A percentile compares a stretch with the other conserved stretches of the same genome.
These are phyloP conservation scores for Anabas testudineus DNA, from an alignment of 2,797 vertebrate genomes.

Conservation along the genomic window DNA sequence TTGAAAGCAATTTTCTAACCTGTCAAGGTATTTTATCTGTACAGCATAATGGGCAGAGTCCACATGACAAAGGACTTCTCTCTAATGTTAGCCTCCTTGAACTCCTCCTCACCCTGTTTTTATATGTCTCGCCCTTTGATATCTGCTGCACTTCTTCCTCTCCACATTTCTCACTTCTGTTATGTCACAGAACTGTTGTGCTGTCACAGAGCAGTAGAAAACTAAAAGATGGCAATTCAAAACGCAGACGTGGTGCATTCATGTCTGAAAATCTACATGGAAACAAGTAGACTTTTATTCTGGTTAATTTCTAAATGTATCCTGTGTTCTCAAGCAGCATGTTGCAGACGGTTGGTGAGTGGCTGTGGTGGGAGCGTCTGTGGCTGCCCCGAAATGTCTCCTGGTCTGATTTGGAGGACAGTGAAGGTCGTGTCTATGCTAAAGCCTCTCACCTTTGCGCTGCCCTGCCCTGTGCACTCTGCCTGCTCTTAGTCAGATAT, in stretches of 20 bases:
- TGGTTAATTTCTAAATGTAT: background rate
- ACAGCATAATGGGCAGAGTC: constrained; percentile 61
- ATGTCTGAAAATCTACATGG: background rate
- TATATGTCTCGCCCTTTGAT: constrained; percentile 72
- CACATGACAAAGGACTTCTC: constrained; percentile 52
- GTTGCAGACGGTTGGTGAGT: constrained; percentile 85
- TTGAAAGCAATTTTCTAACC: background rate
- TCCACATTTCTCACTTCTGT: background rate
- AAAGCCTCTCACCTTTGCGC: constrained; percentile 89
- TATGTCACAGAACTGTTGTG: background rate
- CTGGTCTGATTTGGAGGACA: constrained; percentile 91
- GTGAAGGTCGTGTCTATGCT: constrained; percentile 85
- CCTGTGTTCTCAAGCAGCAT: constrained; percentile 78
- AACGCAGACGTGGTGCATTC: background rate
- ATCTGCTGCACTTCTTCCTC: constrained; percentile 23
- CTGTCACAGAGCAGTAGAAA: background rate
- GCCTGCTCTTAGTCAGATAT: constrained; percentile 86
- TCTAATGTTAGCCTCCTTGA: constrained; percentile 50
- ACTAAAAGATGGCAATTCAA: background rate
- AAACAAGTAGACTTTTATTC: background rate
- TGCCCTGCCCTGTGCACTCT: constrained; percentile 86
- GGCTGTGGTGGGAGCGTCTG: constrained; percentile 93
- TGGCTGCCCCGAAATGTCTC: constrained; percentile 91
- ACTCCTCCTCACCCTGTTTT: constrained; percentile 50
- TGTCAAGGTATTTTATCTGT: constrained; percentile 38